Evolutionary conservation across 64 coral and sea anemone species (phyloP).

Genomic region (Porites australiensis): DNA sequence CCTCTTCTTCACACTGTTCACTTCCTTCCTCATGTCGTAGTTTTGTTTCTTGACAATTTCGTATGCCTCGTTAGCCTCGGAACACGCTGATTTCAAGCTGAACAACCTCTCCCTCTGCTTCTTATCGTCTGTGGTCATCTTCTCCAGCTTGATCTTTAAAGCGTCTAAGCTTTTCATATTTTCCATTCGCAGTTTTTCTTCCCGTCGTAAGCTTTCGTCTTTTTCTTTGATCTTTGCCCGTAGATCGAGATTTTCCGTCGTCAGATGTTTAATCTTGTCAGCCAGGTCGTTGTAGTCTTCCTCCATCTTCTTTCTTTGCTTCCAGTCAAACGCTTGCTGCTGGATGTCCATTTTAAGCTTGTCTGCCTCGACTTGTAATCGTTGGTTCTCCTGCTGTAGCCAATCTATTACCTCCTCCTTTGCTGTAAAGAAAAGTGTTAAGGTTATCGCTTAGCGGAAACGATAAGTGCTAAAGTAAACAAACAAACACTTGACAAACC

Average conservation of each 20-base stretch:
- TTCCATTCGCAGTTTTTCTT: conserved; percentile 86
- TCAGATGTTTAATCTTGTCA: conserved; percentile 73
- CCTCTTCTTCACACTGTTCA: conserved; percentile 68
- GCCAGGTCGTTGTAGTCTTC: conserved; percentile 38
- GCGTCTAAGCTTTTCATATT: conserved; percentile 89
- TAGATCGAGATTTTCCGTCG: conserved; percentile 65
- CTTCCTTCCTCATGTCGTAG: conserved; percentile 64
- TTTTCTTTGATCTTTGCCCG: conserved; percentile 53
- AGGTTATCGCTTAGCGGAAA: not conserved
- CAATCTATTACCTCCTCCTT: conserved; percentile 46
- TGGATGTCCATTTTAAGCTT: conserved; percentile 48
- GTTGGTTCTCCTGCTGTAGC: conserved; percentile 35
- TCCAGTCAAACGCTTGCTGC: not conserved
- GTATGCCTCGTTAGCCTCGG: conserved; percentile 92
- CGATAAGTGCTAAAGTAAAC: conserved; percentile 34
- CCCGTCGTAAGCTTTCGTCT: conserved; percentile 62
- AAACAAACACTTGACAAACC: not conserved
- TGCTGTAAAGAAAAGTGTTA: conserved; percentile 51
- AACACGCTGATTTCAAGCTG: conserved; percentile 89
- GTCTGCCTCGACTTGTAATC: conserved; percentile 16
- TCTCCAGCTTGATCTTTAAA: conserved; percentile 83
- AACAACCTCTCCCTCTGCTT: conserved; percentile 83
- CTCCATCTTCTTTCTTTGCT: conserved; percentile 29
- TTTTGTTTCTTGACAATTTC: conserved; percentile 94
- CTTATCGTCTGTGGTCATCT: conserved; percentile 81